Conservation (phyloP, 2,113 vertebrate species). For the Tautogolabrus adspersus region DNA sequence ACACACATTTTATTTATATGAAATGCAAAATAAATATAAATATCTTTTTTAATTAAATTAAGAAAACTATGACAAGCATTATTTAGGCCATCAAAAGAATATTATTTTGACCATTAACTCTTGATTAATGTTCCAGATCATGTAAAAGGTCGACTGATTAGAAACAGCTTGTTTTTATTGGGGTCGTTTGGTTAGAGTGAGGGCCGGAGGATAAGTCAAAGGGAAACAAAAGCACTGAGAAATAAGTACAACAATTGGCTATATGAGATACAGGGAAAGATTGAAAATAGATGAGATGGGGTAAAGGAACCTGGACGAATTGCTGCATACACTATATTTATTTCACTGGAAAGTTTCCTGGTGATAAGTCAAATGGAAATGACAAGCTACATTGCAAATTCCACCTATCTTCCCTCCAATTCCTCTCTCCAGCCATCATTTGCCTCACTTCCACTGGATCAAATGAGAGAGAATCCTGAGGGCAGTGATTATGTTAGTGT, state of each 20-base stretch:
- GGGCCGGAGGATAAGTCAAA: constrained; percentile 14
- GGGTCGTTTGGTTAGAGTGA: too few species aligned
- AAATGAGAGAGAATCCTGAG: constrained; percentile 45
- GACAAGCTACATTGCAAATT: constrained; percentile 80
- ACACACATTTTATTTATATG: too few species aligned
- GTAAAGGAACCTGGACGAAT: constrained; percentile 54
- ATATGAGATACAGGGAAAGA: constrained; percentile 27
- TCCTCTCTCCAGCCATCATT: constrained; percentile 52
- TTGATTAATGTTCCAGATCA: background rate
- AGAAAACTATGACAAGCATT: too few species aligned
- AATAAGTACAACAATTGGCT: constrained; percentile 35
- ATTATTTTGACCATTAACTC: background rate
- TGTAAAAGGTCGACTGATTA: too few species aligned
- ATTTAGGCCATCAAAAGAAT: background rate
- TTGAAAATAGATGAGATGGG: constrained; percentile 18
- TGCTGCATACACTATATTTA: constrained; percentile 67
- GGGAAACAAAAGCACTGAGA: constrained; percentile 18
- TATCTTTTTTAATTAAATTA: too few species aligned
- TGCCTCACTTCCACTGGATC: constrained; percentile 63
- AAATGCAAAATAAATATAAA: too few species aligned
- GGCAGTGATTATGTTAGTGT: constrained; percentile 4
- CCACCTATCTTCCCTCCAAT: constrained; percentile 59
- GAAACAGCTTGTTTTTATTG: too few species aligned
- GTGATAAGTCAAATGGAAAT: constrained; percentile 82
- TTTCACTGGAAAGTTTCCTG: constrained; percentile 76